These are phyloP conservation scores for Meloidogyne exigua DNA, from an alignment of 1,140 invertebrate genomes.

Conservation along the genomic window DNA sequence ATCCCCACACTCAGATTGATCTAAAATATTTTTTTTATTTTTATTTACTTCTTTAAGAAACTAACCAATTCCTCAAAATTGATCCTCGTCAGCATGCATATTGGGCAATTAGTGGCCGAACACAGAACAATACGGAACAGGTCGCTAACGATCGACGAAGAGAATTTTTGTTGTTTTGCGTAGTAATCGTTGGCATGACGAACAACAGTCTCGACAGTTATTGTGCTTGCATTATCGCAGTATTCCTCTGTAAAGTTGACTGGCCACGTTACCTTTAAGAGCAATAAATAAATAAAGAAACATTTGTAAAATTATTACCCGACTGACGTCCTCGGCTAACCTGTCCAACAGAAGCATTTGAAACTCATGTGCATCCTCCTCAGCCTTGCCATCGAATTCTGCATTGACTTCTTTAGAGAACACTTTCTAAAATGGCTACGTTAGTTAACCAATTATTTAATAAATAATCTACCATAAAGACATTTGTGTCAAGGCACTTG, in stretches of 20 bases:
- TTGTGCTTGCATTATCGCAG: not conserved
- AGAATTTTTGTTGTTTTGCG: not conserved
- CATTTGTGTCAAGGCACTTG: not conserved
- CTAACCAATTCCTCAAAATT: not conserved
- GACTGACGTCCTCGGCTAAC: not conserved
- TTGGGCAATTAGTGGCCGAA: not conserved
- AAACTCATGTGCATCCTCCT: conserved; percentile 4
- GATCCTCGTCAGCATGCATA: not conserved
- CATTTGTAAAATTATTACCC: not conserved
- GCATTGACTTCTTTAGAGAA: not conserved
- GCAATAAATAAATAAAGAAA: not conserved
- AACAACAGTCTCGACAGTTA: not conserved
- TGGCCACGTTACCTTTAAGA: not conserved
- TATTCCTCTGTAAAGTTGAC: not conserved
- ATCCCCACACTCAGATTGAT: not conserved
- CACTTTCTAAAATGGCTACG: not conserved
- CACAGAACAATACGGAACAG: not conserved
- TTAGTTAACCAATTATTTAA: no score
- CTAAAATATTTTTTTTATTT: not conserved
- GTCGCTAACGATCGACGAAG: not conserved
- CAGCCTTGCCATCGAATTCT: not conserved
- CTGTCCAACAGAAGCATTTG: not conserved
- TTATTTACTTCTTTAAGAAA: not conserved
- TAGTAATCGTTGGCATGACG: not conserved
- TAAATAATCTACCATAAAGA: not conserved